A percentile compares a stretch with the other conserved stretches of the same genome.
phyloP scores from a whole-genome alignment of 2,113 vertebrate species.

The Brienomyrus longianalis region DNA sequence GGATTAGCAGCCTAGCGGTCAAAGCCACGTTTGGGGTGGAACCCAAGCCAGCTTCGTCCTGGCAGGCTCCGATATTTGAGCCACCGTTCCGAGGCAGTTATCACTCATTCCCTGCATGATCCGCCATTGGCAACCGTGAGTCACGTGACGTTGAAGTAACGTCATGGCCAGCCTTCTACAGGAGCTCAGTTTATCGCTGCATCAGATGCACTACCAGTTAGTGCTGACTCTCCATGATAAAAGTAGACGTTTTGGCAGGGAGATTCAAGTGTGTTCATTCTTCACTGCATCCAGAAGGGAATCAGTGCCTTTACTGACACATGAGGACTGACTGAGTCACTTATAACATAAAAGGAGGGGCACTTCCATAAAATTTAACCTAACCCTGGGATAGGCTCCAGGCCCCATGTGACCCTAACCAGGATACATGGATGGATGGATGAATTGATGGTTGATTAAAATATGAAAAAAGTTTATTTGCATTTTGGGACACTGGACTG shows the following conservation, averaged over 20 bases:
- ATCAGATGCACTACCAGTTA: not conserved
- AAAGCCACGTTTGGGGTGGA: not conserved
- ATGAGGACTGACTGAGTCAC: not conserved
- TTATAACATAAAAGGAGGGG: not conserved
- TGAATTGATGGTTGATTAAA: not conserved
- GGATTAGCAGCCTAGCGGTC: not conserved
- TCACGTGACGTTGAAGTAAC: not conserved
- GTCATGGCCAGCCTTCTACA: not conserved
- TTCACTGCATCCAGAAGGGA: not conserved
- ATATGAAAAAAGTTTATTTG: not conserved
- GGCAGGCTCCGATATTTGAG: not conserved
- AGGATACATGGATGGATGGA: not conserved
- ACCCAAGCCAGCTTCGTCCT: not conserved
- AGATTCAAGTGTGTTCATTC: not conserved
- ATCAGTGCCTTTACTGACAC: not conserved
- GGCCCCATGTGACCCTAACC: not conserved
- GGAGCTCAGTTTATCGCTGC: not conserved
- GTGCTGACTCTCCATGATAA: not conserved
- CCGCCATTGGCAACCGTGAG: not conserved
- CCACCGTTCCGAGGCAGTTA: not conserved
- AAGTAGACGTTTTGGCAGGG: not conserved
- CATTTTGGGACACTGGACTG: not conserved
- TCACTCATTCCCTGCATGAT: not conserved
- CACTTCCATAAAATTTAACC: not conserved
- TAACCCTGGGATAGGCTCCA: not conserved